A percentile compares a stretch with the other conserved stretches of the same genome.
These are phyloP conservation scores for Galeruca laticollis DNA, from an alignment of 2,888 invertebrate genomes.

Conservation along the genomic window DNA sequence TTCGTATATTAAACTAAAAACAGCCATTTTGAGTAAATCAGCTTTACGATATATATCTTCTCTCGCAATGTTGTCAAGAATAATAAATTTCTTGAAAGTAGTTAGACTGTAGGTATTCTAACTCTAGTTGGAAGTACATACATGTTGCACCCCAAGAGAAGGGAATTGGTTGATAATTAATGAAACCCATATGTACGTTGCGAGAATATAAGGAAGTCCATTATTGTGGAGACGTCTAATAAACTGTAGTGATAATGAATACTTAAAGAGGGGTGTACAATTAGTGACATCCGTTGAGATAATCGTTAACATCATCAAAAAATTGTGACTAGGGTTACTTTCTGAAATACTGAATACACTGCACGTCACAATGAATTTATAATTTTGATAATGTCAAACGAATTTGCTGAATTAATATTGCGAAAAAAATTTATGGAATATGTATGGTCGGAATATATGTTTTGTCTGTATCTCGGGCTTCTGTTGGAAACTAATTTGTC, in stretches of 20 bases:
- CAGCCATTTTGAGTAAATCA: too few relatives aligned
- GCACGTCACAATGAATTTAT: too few relatives aligned
- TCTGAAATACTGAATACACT: too few relatives aligned
- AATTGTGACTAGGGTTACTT: too few relatives aligned
- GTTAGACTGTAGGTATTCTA: neutral
- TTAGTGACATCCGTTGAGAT: slow-evolving; percentile 30
- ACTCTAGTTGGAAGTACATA: neutral
- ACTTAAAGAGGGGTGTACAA: slow-evolving; percentile 27
- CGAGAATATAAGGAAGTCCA: slow-evolving; percentile 23
- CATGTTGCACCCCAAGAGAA: neutral
- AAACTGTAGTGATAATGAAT: slow-evolving; percentile 28
- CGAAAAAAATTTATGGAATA: too few relatives aligned
- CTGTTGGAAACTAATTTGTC: too few relatives aligned
- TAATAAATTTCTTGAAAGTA: neutral
- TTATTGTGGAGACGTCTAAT: slow-evolving; percentile 22
- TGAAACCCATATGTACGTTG: slow-evolving; percentile 18
- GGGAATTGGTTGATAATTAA: slow-evolving; percentile 9
- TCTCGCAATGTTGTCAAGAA: neutral
- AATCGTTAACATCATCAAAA: too few relatives aligned
- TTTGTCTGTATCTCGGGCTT: too few relatives aligned
- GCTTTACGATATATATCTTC: too few relatives aligned
- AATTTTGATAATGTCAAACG: too few relatives aligned
- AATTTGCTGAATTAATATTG: too few relatives aligned
- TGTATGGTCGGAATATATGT: too few relatives aligned
- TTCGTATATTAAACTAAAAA: neutral